These are phyloP conservation scores for Meandrusa payeni DNA, from an alignment of 2,888 invertebrate genomes.

Conservation along the genomic window DNA sequence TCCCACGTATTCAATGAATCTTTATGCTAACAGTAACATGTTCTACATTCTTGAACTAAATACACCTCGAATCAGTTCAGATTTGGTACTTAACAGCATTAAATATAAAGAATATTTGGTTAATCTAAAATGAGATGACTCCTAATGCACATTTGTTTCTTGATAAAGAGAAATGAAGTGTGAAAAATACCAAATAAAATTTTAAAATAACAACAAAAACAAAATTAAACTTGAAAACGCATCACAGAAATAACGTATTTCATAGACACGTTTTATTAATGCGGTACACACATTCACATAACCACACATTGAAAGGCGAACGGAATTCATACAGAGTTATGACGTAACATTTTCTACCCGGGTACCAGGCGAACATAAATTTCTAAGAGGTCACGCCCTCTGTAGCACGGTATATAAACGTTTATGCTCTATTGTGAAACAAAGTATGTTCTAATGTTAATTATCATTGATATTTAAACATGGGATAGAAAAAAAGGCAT, in stretches of 20 bases:
- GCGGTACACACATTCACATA: too few relatives aligned
- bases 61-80: too few relatives aligned
- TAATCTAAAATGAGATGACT: too few relatives aligned
- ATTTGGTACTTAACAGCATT: too few relatives aligned
- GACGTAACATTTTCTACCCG: slow-evolving; percentile 53
- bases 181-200: too few relatives aligned
- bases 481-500: slow-evolving; percentile 50
- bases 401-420: slow-evolving; percentile 4
- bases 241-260: too few relatives aligned
- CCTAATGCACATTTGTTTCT: too few relatives aligned
- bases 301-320: not conserved
- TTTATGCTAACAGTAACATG: slow-evolving; percentile 4
- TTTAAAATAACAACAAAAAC: too few relatives aligned
- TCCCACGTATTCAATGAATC: slow-evolving; percentile 20
- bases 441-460: slow-evolving; percentile 40
- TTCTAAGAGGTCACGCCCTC: slow-evolving; percentile 29
- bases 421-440: slow-evolving; percentile 24
- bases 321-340: slow-evolving; percentile 32
- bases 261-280: too few relatives aligned
- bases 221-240: too few relatives aligned
- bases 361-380: slow-evolving; percentile 49
- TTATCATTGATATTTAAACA: slow-evolving; percentile 52
- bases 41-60: slow-evolving; percentile 12
- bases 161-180: too few relatives aligned
- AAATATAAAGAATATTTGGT: too few relatives aligned